Conservation (phyloP, 2,888 invertebrate genomes). For the Drosophila formosana region DNA sequence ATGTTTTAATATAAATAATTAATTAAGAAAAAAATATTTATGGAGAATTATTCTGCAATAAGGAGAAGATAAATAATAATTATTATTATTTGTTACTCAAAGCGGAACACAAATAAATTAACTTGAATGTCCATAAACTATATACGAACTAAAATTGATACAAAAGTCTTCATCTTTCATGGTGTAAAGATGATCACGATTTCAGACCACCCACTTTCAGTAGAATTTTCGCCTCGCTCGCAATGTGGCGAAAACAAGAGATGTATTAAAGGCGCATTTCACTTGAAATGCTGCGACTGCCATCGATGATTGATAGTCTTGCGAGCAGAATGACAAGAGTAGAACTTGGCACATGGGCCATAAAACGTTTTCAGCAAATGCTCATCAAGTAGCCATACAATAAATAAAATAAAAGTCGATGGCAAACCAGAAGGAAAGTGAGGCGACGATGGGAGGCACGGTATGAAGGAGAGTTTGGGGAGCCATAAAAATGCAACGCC, state of each 20-base stretch:
- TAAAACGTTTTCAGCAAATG: slow-evolving; percentile 70
- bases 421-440: background rate
- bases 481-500: slow-evolving; percentile 63
- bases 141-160: background rate
- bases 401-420: slow-evolving; percentile 65
- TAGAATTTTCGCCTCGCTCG: background rate
- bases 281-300: slow-evolving; percentile 39
- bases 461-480: slow-evolving; percentile 2
- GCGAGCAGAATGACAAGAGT: slow-evolving; percentile 30
- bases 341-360: slow-evolving; percentile 55
- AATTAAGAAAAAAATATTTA: too few relatives aligned
- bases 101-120: too few relatives aligned
- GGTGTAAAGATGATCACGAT: background rate
- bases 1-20: too few relatives aligned
- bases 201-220: background rate
- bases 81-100: too few relatives aligned
- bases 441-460: background rate
- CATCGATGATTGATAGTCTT: slow-evolving; percentile 58
- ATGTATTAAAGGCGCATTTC: slow-evolving; percentile 56
- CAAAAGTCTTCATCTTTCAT: background rate
- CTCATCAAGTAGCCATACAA: slow-evolving; percentile 70
- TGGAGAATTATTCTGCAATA: too few relatives aligned
- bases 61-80: too few relatives aligned
- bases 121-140: background rate
- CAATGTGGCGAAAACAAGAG: slow-evolving; percentile 2